Conservation (phyloP, 2,888 invertebrate species). For the Tenthredo mesomela region DNA sequence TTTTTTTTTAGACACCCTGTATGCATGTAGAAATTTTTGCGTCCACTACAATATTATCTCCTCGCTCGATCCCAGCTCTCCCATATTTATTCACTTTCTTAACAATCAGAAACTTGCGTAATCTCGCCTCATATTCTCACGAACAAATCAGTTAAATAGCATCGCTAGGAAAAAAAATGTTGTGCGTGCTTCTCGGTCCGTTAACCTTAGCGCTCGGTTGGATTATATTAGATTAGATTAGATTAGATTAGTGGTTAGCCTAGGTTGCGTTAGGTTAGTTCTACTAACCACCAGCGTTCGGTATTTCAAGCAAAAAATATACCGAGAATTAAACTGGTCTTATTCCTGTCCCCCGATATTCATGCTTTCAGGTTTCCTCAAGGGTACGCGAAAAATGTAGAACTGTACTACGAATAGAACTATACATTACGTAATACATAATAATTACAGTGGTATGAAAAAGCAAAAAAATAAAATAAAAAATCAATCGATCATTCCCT, state of each 20-base stretch:
- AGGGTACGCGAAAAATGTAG: not conserved
- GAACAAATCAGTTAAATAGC: constrained; percentile 33
- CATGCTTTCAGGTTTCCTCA: not conserved
- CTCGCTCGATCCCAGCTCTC: not conserved
- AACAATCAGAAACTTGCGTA: constrained; percentile 30
- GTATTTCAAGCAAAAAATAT: constrained; percentile 3
- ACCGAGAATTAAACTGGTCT: not conserved
- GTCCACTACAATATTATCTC: not conserved
- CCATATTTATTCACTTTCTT: constrained; percentile 18
- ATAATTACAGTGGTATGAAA: not conserved
- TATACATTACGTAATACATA: not conserved
- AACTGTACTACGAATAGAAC: not conserved
- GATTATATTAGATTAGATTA: constrained; percentile 34
- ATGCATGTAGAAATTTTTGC: not conserved
- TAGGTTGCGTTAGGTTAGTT: constrained; percentile 38
- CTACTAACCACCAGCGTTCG: not conserved
- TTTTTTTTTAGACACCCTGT: not conserved
- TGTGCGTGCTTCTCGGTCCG: constrained; percentile 44
- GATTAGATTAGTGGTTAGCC: constrained; percentile 18
- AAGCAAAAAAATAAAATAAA: no score
- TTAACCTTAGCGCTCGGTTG: constrained; percentile 29
- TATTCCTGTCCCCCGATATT: not conserved
- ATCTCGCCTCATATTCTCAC: constrained; percentile 28
- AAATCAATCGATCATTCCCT: no score
- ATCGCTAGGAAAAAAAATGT: not conserved